Conservation (phyloP, 2,888 invertebrate species). For the Megastigmus dorsalis region DNA sequence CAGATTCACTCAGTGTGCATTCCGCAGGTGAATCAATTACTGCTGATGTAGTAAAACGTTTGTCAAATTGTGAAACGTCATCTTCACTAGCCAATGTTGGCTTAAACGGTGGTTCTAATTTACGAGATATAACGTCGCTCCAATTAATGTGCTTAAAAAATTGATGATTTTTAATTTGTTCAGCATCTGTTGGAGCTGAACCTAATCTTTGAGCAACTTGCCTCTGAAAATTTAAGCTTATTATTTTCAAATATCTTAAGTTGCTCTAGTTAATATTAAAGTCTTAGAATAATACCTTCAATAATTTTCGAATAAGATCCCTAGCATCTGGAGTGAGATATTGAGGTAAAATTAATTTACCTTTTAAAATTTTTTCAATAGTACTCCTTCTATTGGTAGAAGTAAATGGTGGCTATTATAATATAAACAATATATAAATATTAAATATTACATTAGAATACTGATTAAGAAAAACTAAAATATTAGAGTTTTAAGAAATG, state of each 20-base stretch:
- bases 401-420: constrained; percentile 92
- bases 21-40: constrained; percentile 98
- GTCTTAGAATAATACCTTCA: constrained; percentile 81
- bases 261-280: constrained; percentile 4
- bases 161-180: constrained; percentile 90
- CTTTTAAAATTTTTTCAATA: constrained; percentile 98
- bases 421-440: not conserved
- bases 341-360: constrained; percentile 94
- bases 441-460: not conserved
- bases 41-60: constrained; percentile 96
- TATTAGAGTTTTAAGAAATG: constrained; percentile 29
- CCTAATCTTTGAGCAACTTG: constrained; percentile 90
- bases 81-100: constrained; percentile 94
- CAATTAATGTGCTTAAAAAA: constrained; percentile 97
- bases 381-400: constrained; percentile 98
- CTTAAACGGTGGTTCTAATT: constrained; percentile 96
- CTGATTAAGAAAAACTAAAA: too few relatives aligned
- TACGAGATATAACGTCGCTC: constrained; percentile 91
- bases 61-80: constrained; percentile 98
- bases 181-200: constrained; percentile 86
- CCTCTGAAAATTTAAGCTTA: constrained; percentile 72
- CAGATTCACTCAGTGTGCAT: constrained; percentile 95
- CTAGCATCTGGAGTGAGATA: constrained; percentile 97
- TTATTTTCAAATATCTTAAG: constrained; percentile 4
- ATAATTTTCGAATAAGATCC: constrained; percentile 91